A percentile compares a stretch with the other conserved stretches of the same genome.
phyloP scores from a whole-genome alignment of 2,113 vertebrate genomes.

The Struthio camelus region DNA sequence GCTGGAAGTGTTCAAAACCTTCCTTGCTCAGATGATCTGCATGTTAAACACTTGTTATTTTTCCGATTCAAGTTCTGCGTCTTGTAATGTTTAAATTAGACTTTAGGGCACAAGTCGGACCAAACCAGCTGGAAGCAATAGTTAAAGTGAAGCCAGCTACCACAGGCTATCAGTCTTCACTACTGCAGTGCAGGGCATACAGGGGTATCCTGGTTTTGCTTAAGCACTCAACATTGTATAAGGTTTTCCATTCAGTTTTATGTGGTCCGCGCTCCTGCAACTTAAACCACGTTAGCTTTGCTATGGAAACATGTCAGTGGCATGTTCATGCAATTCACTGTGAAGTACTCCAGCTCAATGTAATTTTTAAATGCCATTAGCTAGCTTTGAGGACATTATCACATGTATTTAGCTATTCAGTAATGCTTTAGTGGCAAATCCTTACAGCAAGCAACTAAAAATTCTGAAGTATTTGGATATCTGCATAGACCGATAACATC shows the following conservation, averaged over 20 bases:
- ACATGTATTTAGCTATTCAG: not conserved
- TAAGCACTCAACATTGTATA: rapidly evolving
- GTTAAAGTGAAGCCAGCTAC: not conserved
- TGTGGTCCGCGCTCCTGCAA: not conserved
- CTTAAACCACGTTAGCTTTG: not conserved
- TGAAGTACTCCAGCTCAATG: not conserved
- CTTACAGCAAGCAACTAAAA: not conserved
- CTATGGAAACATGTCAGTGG: rapidly evolving
- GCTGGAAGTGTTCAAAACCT: not conserved
- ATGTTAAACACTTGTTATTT: not conserved
- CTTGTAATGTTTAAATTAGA: rapidly evolving
- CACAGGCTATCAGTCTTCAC: not conserved
- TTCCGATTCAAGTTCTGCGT: not conserved
- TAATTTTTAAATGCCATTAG: not conserved
- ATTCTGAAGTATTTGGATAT: not conserved
- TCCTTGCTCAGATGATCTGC: rapidly evolving
- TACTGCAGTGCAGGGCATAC: not conserved
- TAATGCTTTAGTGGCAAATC: not conserved
- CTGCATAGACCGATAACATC: not conserved
- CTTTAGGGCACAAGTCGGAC: not conserved
- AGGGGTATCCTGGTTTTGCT: not conserved
- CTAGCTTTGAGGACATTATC: not conserved
- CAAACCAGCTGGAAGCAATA: not conserved
- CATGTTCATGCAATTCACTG: rapidly evolving
- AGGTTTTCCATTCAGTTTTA: rapidly evolving